These are phyloP conservation scores for Todus mexicanus DNA, from an alignment of 2,797 vertebrate species.

Conservation along the genomic window DNA sequence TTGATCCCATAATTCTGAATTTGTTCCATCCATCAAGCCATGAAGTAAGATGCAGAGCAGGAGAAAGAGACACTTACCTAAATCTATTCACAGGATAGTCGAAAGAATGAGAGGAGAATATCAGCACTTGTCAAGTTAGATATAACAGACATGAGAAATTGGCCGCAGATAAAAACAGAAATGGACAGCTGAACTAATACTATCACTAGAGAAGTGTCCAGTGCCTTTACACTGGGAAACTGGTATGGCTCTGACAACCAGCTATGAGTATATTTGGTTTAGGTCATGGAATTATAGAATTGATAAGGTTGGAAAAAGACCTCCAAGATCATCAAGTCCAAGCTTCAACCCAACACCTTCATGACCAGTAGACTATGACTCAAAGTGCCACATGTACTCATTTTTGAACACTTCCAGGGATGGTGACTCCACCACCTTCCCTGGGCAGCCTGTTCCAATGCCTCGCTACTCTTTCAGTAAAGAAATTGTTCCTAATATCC, in stretches of 20 bases:
- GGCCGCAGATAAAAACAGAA: neutral
- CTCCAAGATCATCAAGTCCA: too few species aligned
- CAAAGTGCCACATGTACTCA: too few species aligned
- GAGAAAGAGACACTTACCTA: neutral
- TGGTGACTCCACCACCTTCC: too few species aligned
- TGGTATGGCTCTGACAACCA: neutral
- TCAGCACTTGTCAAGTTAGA: neutral
- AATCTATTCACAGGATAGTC: neutral
- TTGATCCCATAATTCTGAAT: neutral
- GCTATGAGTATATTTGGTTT: neutral
- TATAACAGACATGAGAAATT: neutral
- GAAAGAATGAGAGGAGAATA: neutral
- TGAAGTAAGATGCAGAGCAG: neutral
- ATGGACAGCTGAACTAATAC: neutral
- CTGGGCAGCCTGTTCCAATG: too few species aligned
- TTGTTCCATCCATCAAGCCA: neutral
- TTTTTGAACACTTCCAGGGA: too few species aligned
- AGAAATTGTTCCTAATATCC: too few species aligned
- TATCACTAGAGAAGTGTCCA: neutral
- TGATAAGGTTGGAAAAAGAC: too few species aligned
- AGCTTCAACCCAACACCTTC: too few species aligned
- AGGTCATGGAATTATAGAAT: neutral
- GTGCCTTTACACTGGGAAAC: neutral
- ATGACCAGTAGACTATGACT: too few species aligned
- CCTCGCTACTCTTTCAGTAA: too few species aligned